Evolutionary conservation across 2,888 invertebrate species (phyloP).

Genomic region (Phlogophora meticulosa): DNA sequence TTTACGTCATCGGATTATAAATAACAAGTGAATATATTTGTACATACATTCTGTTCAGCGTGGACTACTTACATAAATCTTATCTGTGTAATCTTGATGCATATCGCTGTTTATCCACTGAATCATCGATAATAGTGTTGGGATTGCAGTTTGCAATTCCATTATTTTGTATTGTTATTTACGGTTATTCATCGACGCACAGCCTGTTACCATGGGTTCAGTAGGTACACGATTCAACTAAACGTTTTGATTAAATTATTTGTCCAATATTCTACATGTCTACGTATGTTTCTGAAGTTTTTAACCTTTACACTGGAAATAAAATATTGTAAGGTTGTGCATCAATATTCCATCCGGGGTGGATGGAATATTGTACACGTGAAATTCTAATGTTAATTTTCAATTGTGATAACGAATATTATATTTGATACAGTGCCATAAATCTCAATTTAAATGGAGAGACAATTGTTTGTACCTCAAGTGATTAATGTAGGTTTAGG

Average conservation of each 20-base stretch:
- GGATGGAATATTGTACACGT: too few relatives aligned
- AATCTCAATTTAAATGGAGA: background rate
- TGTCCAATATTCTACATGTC: too few relatives aligned
- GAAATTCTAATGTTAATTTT: background rate
- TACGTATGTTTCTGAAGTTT: too few relatives aligned
- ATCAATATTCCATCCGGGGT: too few relatives aligned
- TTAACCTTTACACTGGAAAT: too few relatives aligned
- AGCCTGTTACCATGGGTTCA: too few relatives aligned
- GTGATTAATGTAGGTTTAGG: conserved; percentile 21
- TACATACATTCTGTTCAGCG: conserved; percentile 32
- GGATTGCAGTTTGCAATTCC: conserved; percentile 2
- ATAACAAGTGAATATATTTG: conserved; percentile 46
- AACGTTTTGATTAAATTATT: too few relatives aligned
- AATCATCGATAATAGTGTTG: conserved; percentile 37
- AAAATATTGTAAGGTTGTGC: too few relatives aligned
- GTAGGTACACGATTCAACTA: too few relatives aligned
- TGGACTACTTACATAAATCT: conserved; percentile 41
- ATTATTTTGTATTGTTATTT: background rate
- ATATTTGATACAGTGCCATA: background rate
- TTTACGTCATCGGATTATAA: conserved; percentile 57
- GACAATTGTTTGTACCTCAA: conserved; percentile 7
- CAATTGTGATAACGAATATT: background rate
- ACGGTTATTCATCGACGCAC: too few relatives aligned
- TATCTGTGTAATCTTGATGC: conserved; percentile 51
- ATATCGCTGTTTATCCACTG: conserved; percentile 19